phyloP scores from a whole-genome alignment of 2,888 invertebrate genomes.

The Laspeyria flexula region DNA sequence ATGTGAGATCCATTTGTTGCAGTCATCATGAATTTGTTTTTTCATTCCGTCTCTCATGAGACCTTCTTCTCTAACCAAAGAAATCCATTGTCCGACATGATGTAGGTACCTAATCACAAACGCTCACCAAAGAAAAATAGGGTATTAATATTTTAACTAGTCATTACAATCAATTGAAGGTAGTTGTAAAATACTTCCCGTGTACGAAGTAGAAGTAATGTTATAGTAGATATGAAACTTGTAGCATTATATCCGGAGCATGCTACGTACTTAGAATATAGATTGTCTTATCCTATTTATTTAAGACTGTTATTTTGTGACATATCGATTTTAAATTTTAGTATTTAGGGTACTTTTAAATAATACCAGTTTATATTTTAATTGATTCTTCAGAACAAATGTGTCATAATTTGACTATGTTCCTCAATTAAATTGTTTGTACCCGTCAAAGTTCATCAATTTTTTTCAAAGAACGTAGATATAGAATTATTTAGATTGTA shows the following conservation, averaged over 20 bases:
- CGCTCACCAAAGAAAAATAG: conserved; percentile 34
- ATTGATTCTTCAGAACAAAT: background rate
- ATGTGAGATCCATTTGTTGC: too few relatives aligned
- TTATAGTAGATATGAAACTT: background rate
- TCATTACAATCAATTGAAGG: conserved; percentile 29
- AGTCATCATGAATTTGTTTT: too few relatives aligned
- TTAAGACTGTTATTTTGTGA: conserved; percentile 35
- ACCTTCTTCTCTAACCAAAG: too few relatives aligned
- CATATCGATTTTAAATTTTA: conserved; percentile 24
- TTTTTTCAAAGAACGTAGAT: background rate
- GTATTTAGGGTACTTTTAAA: conserved; percentile 1
- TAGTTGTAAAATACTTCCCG: conserved; percentile 19
- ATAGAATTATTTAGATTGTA: conserved; percentile 24
- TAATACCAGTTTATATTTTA: background rate
- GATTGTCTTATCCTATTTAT: conserved; percentile 15
- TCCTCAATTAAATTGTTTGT: too few relatives aligned
- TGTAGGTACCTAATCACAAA: too few relatives aligned
- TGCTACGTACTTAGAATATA: conserved; percentile 29
- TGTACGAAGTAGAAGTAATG: conserved; percentile 13
- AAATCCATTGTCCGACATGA: background rate
- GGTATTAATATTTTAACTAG: conserved; percentile 26
- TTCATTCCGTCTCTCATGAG: too few relatives aligned
- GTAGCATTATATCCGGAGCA: conserved; percentile 6
- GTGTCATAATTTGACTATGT: too few relatives aligned
- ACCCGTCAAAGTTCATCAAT: background rate